Base-by-base conservation (phyloP, 1,140 invertebrate genomes). In the Drosophila pectinifera region DNA sequence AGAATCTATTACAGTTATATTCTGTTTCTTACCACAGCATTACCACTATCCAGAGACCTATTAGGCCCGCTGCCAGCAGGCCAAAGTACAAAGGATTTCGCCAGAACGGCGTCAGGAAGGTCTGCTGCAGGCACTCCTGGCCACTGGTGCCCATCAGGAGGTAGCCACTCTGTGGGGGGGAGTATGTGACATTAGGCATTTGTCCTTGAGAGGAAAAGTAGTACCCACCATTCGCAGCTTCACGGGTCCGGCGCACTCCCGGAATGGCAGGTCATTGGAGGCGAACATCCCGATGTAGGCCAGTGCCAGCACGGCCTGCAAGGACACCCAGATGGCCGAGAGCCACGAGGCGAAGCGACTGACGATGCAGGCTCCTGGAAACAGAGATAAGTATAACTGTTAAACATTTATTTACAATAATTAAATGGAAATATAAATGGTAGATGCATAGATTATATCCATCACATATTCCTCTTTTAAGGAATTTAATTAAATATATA, bases 341-440 rank as follows among this genome's bases (percentile, higher is more conserved):
- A 92, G 61, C 91, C 91, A 92, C 31, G 92, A 92, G 8, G 90
- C 91, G 57, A 92, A 89, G 57, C 92, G 88, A 38, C 91, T 91
- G 28, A 92, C 80, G n/a, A 92, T 91, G 56, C 83, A 77, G 55
- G 92, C 92, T 42, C 92, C 91, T 92, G 22, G 7, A 43, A 57
- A 31, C 4, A 16, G 11, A 41, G 11, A 31, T 1, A 22, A 20
- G 11, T n/a, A 26, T 10, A 0, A 11, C 11, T n/a, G 34, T 14
- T 26, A 53, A 2, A 24, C 8, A 13, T 13, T 2, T 36, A 24
- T n/a, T 6, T 22, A 10, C 1, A 22, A 10, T 22, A 26, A 7
- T 11, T 16, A 16, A 28, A n/a, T n/a, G n/a, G n/a, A n/a, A n/a
- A n/a, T n/a, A n/a, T n/a, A n/a, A n/a, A n/a, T n/a, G n/a, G n/a